These are phyloP conservation scores for Pseudococcus jackbeardsleyi DNA, from an alignment of 2,888 invertebrate species.

Conservation along the genomic window DNA sequence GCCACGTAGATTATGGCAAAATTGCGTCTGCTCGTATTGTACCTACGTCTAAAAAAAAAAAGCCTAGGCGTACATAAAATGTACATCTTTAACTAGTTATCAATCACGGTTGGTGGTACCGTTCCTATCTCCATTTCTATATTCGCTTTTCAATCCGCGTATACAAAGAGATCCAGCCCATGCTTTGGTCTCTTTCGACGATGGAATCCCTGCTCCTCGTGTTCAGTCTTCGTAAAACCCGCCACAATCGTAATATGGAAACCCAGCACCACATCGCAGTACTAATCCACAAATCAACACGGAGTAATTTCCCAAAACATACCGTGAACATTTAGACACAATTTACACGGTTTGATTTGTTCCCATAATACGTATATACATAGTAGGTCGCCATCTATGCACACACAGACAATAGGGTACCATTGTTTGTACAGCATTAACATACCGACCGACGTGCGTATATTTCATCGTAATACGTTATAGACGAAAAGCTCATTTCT, in stretches of 20 bases:
- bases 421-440: slow-evolving; percentile 35
- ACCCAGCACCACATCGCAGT: neutral
- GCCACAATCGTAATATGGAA: neutral
- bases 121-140: neutral
- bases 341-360: slow-evolving; percentile 44
- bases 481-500: slow-evolving; percentile 3
- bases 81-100: slow-evolving; percentile 12
- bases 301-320: slow-evolving; percentile 38
- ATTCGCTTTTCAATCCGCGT: neutral
- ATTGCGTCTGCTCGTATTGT: neutral
- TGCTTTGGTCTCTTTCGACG: neutral
- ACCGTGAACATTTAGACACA: slow-evolving; percentile 43
- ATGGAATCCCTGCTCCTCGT: neutral
- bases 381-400: slow-evolving; percentile 9
- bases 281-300: slow-evolving; percentile 55
- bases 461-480: slow-evolving; percentile 11
- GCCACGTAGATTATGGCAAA: neutral
- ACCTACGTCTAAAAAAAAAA: neutral
- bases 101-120: slow-evolving; percentile 44
- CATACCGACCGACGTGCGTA: slow-evolving; percentile 36
- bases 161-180: slow-evolving; percentile 8
- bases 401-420: slow-evolving; percentile 35
- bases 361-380: neutral
- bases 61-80: neutral
- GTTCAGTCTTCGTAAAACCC: neutral